A percentile compares a stretch with the other conserved stretches of the same genome.
Evolutionary conservation across 92 coral and sea anemone genomes (phyloP).

Genomic region (Phymanthus crucifer): DNA sequence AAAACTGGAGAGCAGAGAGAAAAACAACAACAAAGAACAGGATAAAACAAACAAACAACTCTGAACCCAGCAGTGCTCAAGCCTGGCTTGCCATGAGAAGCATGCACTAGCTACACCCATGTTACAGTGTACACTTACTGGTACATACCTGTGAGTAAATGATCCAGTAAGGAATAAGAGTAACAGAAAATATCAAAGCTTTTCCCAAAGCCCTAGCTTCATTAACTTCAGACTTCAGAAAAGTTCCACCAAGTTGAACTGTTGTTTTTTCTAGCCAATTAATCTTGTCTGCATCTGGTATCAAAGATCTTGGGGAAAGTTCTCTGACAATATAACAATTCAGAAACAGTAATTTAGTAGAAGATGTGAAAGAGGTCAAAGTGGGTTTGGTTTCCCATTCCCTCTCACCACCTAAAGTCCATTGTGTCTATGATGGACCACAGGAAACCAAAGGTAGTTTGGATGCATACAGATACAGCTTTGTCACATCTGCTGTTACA

Average conservation of each 20-base stretch:
- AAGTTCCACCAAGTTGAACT: constrained; percentile 85
- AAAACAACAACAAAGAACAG: no score
- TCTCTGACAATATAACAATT: not conserved
- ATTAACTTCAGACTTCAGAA: constrained; percentile 84
- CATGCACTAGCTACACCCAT: no score
- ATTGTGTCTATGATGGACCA: no score
- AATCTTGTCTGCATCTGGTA: constrained; percentile 13
- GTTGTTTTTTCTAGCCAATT: constrained; percentile 76
- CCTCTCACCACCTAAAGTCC: not conserved
- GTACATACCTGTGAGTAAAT: constrained; percentile 80
- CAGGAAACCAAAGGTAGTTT: no score
- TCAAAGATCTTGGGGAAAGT: constrained; percentile 10
- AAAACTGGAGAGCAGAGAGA: no score
- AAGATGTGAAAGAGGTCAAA: not conserved
- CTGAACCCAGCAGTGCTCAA: no score
- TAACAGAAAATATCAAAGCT: constrained; percentile 63
- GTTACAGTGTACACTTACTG: not conserved
- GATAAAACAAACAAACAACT: no score
- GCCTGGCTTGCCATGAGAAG: no score
- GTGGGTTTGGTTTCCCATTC: not conserved
- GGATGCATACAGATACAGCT: not conserved
- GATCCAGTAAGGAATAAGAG: constrained; percentile 90
- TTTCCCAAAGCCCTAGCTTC: constrained; percentile 75
- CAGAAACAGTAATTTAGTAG: not conserved
- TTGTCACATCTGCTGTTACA: not conserved